Evolutionary conservation across 2,888 invertebrate species (phyloP), one percentile per base, ranked within the genome.

Genomic region (Cheilosia variabilis): DNA sequence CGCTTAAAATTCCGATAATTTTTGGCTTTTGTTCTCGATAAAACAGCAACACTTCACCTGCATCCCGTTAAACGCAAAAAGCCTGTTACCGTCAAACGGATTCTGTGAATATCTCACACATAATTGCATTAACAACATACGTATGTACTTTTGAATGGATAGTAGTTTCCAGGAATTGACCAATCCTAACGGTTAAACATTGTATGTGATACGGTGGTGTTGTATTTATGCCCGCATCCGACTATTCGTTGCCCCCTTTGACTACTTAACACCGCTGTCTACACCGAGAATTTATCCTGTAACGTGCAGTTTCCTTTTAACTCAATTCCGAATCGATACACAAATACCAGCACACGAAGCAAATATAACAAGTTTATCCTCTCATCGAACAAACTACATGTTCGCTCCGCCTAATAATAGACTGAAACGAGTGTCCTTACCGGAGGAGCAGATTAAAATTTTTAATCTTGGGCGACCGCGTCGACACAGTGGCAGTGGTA

Each of bases 361-460:
- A 68, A 52, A 72, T 72, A 83, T 73, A 83, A 73, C 68, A 68
- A 62, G 73, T 78, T 83, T 83, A 83, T 83, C 68, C 73, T n/a
- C 78, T 83, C 63, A 78, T 83, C 83, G 73, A 78, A 68, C 83
- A 73, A 83, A 83, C 83, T 83, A 83, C 83, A 73, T 83, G 78
- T 57, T 65, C 68, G 68, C 19, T 62, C 58, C 68, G 68, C 24
- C 78, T 83, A 73, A 73, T 78, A 78, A 78, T 78, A 73, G 73
- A 83, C 78, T 50, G 60, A 68, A 37, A 77, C 72, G 78, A 83
- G 82, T 72, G 62, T 72, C 78, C 66, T 72, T 65, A 43, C 58
- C 45, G 43, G 19, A 72, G 66, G 60, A 60, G 58, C 45, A 63
- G 69, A 81, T 81, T 81, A 69, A 71, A 71, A 58, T 71, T 63